Conservation (phyloP, 2,888 invertebrate genomes). For the Mycalesis mineus region DNA sequence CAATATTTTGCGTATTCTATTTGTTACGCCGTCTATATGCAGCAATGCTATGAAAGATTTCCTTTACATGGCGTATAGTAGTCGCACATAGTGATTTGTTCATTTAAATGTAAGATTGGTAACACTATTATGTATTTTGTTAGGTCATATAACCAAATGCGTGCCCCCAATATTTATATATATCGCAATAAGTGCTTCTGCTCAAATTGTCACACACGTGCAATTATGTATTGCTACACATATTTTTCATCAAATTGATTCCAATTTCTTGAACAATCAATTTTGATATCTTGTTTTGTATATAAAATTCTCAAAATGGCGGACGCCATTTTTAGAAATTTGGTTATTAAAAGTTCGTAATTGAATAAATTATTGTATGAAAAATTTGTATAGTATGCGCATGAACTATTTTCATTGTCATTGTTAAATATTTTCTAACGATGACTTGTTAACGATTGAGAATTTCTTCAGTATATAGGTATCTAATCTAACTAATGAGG, state of each 20-base stretch:
- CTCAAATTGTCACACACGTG: conserved; percentile 57
- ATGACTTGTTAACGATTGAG: conserved; percentile 1
- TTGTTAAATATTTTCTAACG: conserved; percentile 1
- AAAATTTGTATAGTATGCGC: conserved; percentile 28
- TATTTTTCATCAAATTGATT: conserved; percentile 31
- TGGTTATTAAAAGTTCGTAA: background rate
- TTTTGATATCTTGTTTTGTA: conserved; percentile 7
- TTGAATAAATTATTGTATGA: conserved; percentile 15
- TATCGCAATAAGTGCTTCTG: conserved; percentile 57
- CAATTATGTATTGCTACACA: conserved; percentile 51
- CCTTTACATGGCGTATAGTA: conserved; percentile 77
- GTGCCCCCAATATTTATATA: conserved; percentile 56
- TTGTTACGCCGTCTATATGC: conserved; percentile 71
- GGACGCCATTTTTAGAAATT: conserved; percentile 30
- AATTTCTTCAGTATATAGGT: background rate
- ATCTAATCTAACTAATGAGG: background rate
- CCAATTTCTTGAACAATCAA: conserved; percentile 21
- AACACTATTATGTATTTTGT: conserved; percentile 72
- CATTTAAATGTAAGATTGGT: conserved; percentile 78
- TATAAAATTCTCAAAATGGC: conserved; percentile 46
- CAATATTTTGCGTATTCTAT: conserved; percentile 69
- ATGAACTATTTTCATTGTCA: conserved; percentile 20
- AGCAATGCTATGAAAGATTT: conserved; percentile 77
- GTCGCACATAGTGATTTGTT: conserved; percentile 79
- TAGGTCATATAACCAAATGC: conserved; percentile 65